Percentiles rank a stretch among this genome's conserved stretches.
These are phyloP conservation scores for Chrysemys picta DNA, from an alignment of 2,113 vertebrate genomes.

Conservation along the genomic window DNA sequence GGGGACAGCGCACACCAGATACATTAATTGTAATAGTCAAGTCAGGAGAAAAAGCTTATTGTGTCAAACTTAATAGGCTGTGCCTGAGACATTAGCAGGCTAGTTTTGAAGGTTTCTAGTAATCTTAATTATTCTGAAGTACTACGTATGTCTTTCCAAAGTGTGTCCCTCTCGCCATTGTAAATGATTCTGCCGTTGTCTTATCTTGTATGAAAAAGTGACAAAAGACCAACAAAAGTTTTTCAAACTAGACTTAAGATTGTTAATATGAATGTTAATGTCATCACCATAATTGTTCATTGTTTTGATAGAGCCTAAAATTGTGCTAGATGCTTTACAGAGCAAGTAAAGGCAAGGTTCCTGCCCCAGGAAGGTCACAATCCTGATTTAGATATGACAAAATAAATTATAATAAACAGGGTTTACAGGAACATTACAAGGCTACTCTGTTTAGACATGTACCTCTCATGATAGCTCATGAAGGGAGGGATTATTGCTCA, in stretches of 20 bases:
- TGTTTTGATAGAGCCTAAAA: neutral
- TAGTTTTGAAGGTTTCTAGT: conserved; percentile 59
- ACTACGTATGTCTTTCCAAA: conserved; percentile 30
- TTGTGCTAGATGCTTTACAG: neutral
- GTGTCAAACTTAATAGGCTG: conserved; percentile 58
- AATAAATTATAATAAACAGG: conserved; percentile 11
- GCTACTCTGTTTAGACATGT: neutral
- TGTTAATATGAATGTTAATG: neutral
- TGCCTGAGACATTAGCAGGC: conserved; percentile 29
- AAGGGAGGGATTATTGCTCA: neutral
- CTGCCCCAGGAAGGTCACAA: neutral
- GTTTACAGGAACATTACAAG: neutral
- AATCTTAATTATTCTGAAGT: conserved; percentile 67
- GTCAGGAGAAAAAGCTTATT: conserved; percentile 62
- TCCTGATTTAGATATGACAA: neutral
- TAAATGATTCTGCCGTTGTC: neutral
- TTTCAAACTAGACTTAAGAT: neutral
- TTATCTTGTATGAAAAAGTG: neutral
- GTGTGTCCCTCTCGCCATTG: conserved; percentile 5
- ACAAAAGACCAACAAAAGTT: neutral
- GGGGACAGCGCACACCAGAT: conserved; percentile 55
- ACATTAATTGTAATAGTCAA: conserved; percentile 53
- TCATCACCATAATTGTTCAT: neutral
- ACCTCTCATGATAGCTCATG: neutral
- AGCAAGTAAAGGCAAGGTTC: conserved; percentile 4